Conservation (phyloP, 2,113 vertebrate species). For the Saccopteryx leptura region DNA sequence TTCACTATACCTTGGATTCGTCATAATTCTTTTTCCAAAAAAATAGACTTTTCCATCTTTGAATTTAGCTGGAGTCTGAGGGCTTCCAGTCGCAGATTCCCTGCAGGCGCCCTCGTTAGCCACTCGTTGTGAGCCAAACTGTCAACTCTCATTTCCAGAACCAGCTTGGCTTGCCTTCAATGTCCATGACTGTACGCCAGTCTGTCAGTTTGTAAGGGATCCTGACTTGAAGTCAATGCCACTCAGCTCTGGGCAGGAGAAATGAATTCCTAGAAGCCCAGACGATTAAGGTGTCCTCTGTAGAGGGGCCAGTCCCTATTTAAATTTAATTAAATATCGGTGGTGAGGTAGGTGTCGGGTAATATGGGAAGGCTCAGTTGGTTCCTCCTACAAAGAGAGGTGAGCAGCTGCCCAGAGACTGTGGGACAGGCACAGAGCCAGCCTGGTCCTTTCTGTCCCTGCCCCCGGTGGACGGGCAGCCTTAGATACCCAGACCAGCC, state of each 20-base stretch:
- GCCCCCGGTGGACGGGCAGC: not conserved
- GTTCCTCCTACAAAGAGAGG: not conserved
- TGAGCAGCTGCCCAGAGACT: not conserved
- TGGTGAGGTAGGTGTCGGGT: not conserved
- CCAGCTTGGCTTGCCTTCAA: not conserved
- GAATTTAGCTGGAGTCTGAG: not conserved
- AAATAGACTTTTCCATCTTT: not conserved
- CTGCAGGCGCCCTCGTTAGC: not conserved
- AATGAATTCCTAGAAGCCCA: not conserved
- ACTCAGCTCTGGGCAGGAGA: not conserved
- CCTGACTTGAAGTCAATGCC: not conserved
- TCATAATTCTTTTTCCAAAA: not conserved
- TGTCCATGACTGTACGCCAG: not conserved
- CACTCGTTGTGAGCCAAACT: not conserved
- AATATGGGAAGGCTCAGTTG: not conserved
- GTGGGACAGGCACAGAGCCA: not conserved
- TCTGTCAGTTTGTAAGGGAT: not conserved
- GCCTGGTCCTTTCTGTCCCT: not conserved
- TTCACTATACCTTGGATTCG: not conserved
- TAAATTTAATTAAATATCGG: not conserved
- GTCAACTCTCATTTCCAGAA: slow-evolving; percentile 6
- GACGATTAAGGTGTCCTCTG: not conserved
- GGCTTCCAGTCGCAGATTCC: not conserved
- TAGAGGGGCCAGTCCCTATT: not conserved
- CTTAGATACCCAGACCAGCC: not conserved